Evolutionary conservation across 2,113 vertebrate genomes (phyloP), one percentile per base, ranked within the genome.

Genomic region (Himantopus leucocephalus): DNA sequence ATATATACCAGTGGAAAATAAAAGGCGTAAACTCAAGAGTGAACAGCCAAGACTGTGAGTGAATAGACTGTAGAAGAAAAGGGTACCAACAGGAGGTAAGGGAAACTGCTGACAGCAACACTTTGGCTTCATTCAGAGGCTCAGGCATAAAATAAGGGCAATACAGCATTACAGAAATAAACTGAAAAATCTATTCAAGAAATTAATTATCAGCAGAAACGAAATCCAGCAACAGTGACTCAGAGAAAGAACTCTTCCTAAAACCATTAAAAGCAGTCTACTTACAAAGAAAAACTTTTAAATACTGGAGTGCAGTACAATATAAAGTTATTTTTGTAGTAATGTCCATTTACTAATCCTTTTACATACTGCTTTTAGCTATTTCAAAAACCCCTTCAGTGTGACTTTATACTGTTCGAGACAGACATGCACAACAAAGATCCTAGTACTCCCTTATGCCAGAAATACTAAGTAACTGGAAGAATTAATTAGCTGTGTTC

Each of bases 401-500:
- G 47, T 68, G 71, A 90, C 48, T 90, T 92, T 52, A 70, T 21
- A 67, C 80, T 58, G 32, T 8, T 66, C 26, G 59, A 68, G 12
- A 88, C 35, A 86, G 43, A 92, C 32, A 58, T 4, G 15, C 32
- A 77, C 20, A 70, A 84, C 14, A 68, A 83, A 90, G 73, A 90
- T n/a, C 71, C 64, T 73, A 82, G 39, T 21, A 77, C 74, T 92
- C 77, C 73, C 82, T 90, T 86, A 86, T 86, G 88, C 70, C 89
- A 96, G 86, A 94, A 90, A 95, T 52, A 84, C 90, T 92, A 96
- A 98, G 92, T 93, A 97, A 98, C 94, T 94, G 91, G 97, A 97
- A 90, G 84, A 85, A 94, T 96, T 97, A 97, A 97, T 95, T 98
- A 97, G 92, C 91, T 97, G 91, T 70, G 93, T 95, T 58, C 55